These are phyloP conservation scores for Dolomedes plantarius DNA, from an alignment of 2,888 invertebrate species.

Conservation along the genomic window DNA sequence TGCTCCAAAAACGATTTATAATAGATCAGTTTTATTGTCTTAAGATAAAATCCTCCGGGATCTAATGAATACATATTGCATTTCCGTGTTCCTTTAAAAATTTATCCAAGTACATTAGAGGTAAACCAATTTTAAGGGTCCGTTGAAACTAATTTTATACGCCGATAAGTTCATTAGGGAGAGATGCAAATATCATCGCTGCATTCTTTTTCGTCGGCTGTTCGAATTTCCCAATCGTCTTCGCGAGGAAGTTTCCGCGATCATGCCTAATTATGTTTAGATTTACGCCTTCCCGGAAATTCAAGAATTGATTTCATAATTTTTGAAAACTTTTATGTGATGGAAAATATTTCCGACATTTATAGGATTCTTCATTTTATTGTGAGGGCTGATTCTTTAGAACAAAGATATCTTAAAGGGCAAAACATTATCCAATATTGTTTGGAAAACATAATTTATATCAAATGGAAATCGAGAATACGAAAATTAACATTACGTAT, in stretches of 20 bases:
- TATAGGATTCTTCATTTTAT: no score
- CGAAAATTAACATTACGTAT: no score
- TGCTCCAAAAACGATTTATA: no score
- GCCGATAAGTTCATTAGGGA: neutral
- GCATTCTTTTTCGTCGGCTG: neutral
- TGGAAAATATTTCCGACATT: neutral
- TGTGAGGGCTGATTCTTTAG: no score
- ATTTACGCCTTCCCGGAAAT: neutral
- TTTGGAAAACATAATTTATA: no score
- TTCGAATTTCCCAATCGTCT: neutral
- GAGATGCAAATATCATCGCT: neutral
- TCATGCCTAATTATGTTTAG: neutral
- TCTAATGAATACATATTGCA: neutral
- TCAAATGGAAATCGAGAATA: no score
- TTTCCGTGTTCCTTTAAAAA: neutral
- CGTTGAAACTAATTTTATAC: neutral
- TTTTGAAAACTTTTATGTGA: neutral
- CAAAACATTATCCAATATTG: no score
- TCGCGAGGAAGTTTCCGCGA: neutral
- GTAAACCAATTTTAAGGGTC: neutral
- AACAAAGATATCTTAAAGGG: no score
- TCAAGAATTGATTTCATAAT: neutral
- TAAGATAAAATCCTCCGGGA: neutral
- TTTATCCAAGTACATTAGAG: neutral
- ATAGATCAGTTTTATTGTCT: no score